Evolutionary conservation across 2,797 vertebrate species (phyloP).

Genomic region (Sebastes kiyomatsui): DNA sequence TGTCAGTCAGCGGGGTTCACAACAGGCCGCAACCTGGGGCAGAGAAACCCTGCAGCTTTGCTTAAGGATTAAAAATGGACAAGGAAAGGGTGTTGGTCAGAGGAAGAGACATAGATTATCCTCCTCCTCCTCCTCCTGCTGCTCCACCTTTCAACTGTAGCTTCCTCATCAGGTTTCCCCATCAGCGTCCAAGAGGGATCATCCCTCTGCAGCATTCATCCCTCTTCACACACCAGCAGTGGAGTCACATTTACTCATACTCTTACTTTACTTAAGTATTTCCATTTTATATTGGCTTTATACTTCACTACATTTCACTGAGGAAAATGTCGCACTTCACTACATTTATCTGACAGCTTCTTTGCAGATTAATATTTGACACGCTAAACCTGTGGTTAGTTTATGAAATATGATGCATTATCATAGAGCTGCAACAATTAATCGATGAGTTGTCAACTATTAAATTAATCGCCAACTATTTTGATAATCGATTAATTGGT

Average conservation of each 20-base stretch:
- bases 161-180: conserved; percentile 16
- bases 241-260: neutral
- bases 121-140: conserved; percentile 24
- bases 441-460: too few species aligned
- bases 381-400: neutral
- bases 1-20: conserved; percentile 29
- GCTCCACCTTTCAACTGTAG: conserved; percentile 21
- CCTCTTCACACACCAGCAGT: neutral
- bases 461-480: too few species aligned
- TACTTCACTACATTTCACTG: neutral
- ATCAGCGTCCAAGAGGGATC: conserved; percentile 19
- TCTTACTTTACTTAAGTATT: neutral
- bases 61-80: conserved; percentile 67
- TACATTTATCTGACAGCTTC: neutral
- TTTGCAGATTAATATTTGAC: neutral
- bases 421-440: too few species aligned
- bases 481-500: too few species aligned
- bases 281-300: neutral
- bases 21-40: conserved; percentile 29
- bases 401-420: too few species aligned
- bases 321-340: neutral
- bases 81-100: conserved; percentile 32
- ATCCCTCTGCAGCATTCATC: conserved; percentile 1
- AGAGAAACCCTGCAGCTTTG: conserved; percentile 60
- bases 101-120: conserved; percentile 62